Base-by-base conservation (phyloP, 2,888 invertebrate species). In the Cerceris rybyensis region DNA sequence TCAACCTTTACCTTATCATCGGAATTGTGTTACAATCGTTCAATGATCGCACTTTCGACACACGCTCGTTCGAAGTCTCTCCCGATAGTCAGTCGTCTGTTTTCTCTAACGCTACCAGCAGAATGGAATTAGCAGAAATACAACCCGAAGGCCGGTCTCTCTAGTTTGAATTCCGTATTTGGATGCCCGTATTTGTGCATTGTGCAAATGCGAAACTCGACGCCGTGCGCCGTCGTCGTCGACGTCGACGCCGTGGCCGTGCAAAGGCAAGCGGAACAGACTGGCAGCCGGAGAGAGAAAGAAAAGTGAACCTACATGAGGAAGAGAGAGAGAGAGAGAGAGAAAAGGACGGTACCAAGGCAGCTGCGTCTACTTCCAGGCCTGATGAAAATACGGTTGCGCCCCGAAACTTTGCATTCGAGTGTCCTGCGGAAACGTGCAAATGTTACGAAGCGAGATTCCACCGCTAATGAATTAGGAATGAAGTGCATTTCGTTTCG, bases 141-240 rank as follows among this genome's bases (percentile, higher is more conserved):
- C 60, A 66, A 80, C 76, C 75, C 54, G 64, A 80, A 72, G 78
- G 68, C 70, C 60, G 50, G 58, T 55, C 71, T 58, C 58, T 65
- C 60, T 49, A 65, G 75, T 71, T 77, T 80, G 80, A 83, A 83
- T 80, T 79, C 81, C 83, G 78, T 83, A 80, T 82, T 83, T 78
- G 76, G 65, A 74, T 64, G 76, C 72, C 73, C 75, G 80, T 84
- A 83, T 85, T 85, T 83, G 82, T 74, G 77, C 80, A 79, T 85
- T 82, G 82, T 84, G 82, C 59, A 81, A 82, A 85, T 69, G 82
- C 73, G 74, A 76, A 80, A 78, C 83, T 83, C 81, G 73, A 71
- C 75, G 75, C 70, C 77, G 71, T 54, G 63, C 58, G 54, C 50
- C 64, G 64, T 43, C 50, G 28, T 63, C n/a, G 49, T 67, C 49